Evolutionary conservation across 1,140 invertebrate species (phyloP), one percentile per base, ranked within the genome.

Genomic region (Hycleus cichorii): DNA sequence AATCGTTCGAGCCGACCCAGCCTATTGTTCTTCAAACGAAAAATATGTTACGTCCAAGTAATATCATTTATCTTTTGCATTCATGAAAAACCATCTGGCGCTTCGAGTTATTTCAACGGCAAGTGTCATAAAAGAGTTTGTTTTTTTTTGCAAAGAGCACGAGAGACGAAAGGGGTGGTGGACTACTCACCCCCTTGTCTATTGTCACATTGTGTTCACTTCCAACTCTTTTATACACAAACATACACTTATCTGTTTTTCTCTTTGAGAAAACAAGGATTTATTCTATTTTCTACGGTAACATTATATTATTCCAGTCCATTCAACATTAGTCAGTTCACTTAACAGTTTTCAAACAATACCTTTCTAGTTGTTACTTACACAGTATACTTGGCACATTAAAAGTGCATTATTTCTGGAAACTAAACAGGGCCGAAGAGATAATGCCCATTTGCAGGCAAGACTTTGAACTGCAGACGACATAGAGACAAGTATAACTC

Each of bases 391-490:
- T 32, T 32, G 32, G 67, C 65, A 57, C 65, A 70, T 70, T 69
- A 70, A 70, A 67, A 67, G 47, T 62, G 63, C 67, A 69, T 68
- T 67, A 66, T 52, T 65, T 64, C 65, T 64, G 59, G 59, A 68
- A 69, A 68, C 69, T 68, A 68, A 68, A 66, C 69, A 70, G 65
- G 54, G 7, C 67, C 59, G 62, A 62, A 65, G 62, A 67, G 69
- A 69, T 65, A 64, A 67, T 64, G 57, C 50, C 57, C 27, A 47
- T 32, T 48, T 51, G 60, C 61, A 47, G 56, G 18, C 18, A 18
- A 18, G 18, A 57, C 57, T 63, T 63, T 64, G 64, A 62, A 54
- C 18, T 18, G 18, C 18, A 18, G 18, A 18, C 18, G 18, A 18
- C 18, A 18, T 18, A 18, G 18, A 18, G 32, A 7, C 32, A 3